Base-by-base conservation (phyloP, 92 coral and sea anemone species). In the Epizoanthus illoricatus region DNA sequence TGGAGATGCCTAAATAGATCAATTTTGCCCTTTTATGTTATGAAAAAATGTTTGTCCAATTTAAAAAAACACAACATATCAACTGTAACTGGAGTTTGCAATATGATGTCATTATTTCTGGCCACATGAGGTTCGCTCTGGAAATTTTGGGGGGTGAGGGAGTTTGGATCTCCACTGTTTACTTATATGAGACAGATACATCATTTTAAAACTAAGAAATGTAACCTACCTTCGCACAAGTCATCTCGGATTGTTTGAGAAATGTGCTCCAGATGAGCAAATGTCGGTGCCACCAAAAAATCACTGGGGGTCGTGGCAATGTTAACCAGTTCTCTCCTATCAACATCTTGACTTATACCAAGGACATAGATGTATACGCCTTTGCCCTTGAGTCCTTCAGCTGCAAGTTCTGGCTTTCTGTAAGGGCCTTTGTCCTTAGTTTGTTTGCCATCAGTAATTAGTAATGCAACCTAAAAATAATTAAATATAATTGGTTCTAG, bases 381-480 rank as follows among this genome's bases (percentile, higher is more conserved):
- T 55, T 74, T 74, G 15, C 28, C 65, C 65, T 74, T 74, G 10
- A 74, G 79, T 0, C 21, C 18, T 74, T 74, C 65, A 24, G 45
- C 79, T 20, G 11, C 79, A 19, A 74, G 3, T 6, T 56, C 65
- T 24, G 79, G 79, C 7, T 5, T 16, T 28, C 1, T 55, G 28
- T 21, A 74, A 7, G 79, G 65, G 57, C 65, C 79, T 23, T 11
- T 28, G 36, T 55, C 11, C 57, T 12, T 74, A 10, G 79, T 74
- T 56, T 74, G 79, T 56, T 56, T 5, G 5, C 79, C 79, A 15
- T 74, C 79, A 21, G 79, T 74, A 47, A 74, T 74, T 20, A 74
- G 13, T 7, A 74, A 16, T 13, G 79, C 79, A 28, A 74, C 24
- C 79, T 74, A 12, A 59, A 17, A 2, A 43, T 18, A 24, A 23